Percentiles rank a stretch among this genome's conserved stretches.
Conservation (phyloP, 2,888 invertebrate genomes). For the Teleogryllus oceanicus region DNA sequence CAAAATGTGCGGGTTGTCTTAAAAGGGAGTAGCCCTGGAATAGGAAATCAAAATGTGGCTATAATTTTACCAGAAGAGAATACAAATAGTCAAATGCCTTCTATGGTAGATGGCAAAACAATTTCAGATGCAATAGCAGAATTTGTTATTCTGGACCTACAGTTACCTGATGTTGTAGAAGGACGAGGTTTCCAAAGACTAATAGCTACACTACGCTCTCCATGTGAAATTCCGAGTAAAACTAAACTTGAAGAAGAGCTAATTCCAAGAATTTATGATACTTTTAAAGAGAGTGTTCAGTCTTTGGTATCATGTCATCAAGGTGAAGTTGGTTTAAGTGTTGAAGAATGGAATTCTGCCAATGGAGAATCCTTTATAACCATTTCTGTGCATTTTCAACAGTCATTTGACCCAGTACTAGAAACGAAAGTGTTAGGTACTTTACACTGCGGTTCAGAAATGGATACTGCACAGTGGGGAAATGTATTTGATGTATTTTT, state of each 20-base stretch:
- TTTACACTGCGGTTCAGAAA: constrained; percentile 47
- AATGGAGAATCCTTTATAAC: constrained; percentile 47
- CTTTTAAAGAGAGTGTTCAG: constrained; percentile 46
- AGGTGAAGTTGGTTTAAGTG: constrained; percentile 47
- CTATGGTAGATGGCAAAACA: constrained; percentile 44
- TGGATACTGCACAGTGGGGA: constrained; percentile 47
- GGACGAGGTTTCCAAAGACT: constrained; percentile 50
- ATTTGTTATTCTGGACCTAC: constrained; percentile 50
- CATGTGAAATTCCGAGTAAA: constrained; percentile 51
- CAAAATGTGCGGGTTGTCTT: constrained; percentile 34
- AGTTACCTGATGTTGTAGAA: constrained; percentile 50
- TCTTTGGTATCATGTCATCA: constrained; percentile 42
- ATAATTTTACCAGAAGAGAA: constrained; percentile 46
- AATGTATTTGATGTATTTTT: constrained; percentile 46
- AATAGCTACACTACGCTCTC: constrained; percentile 48
- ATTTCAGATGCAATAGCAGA: constrained; percentile 51
- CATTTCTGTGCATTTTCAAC: constrained; percentile 48
- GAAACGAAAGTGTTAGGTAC: constrained; percentile 49
- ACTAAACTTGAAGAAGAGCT: constrained; percentile 50
- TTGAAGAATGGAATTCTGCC: constrained; percentile 50
- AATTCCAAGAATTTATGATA: constrained; percentile 50
- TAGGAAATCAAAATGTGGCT: constrained; percentile 43
- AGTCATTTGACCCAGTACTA: constrained; percentile 43
- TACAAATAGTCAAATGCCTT: constrained; percentile 35
- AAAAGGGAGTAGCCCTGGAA: constrained; percentile 31